These are phyloP conservation scores for Eumaeus atala DNA, from an alignment of 1,140 invertebrate genomes.

Conservation along the genomic window DNA sequence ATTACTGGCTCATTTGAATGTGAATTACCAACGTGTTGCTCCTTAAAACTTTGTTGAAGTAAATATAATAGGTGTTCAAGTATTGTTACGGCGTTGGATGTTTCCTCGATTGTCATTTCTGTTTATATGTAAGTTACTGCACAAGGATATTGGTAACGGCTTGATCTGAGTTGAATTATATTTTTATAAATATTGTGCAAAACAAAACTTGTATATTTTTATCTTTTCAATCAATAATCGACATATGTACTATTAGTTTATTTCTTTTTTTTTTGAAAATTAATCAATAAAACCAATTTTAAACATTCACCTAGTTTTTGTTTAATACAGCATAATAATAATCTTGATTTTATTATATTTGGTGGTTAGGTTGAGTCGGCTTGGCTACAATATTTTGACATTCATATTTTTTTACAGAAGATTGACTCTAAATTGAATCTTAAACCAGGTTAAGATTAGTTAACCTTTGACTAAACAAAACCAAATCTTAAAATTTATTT, in stretches of 20 bases:
- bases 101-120: constrained; percentile 61
- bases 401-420: too few species aligned
- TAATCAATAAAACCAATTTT: constrained; percentile 73
- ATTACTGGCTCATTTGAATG: constrained; percentile 65
- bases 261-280: constrained; percentile 66
- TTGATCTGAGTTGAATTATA: constrained; percentile 72
- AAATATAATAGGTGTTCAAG: constrained; percentile 70
- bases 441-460: too few species aligned
- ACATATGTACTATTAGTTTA: constrained; percentile 67
- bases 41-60: constrained; percentile 66
- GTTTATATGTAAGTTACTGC: constrained; percentile 65
- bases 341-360: too few species aligned
- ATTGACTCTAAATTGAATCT: too few species aligned
- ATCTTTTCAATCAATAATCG: constrained; percentile 70
- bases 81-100: constrained; percentile 71
- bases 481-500: too few species aligned
- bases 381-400: too few species aligned
- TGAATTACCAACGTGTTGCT: constrained; percentile 65
- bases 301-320: constrained; percentile 42
- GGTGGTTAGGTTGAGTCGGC: too few species aligned
- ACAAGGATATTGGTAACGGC: constrained; percentile 72
- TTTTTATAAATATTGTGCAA: constrained; percentile 70
- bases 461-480: too few species aligned
- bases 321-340: too few species aligned
- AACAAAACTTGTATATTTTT: constrained; percentile 71